phyloP scores from a whole-genome alignment of 1,140 invertebrate genomes.

The Drosophila albomicans region DNA sequence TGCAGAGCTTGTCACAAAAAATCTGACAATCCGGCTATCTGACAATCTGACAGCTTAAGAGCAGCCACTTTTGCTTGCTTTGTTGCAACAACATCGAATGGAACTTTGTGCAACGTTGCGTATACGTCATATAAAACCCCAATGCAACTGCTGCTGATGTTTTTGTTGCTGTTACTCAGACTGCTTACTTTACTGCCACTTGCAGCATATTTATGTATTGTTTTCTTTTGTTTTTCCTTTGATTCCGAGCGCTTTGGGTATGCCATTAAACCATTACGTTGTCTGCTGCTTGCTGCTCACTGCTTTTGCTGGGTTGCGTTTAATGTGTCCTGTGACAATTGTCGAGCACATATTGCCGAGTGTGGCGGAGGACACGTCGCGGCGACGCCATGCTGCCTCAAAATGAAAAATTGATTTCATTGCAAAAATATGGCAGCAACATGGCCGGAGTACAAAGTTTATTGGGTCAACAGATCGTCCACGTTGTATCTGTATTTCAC shows the following conservation, averaged over 20 bases:
- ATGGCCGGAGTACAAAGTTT: constrained; percentile 55
- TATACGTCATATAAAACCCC: constrained; percentile 73
- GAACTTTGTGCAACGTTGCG: constrained; percentile 66
- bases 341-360: constrained; percentile 56
- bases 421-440: constrained; percentile 62
- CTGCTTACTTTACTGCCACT: constrained; percentile 58
- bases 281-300: constrained; percentile 44
- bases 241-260: constrained; percentile 27
- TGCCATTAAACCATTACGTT: constrained; percentile 66
- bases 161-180: constrained; percentile 46
- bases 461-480: constrained; percentile 61
- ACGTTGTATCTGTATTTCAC: constrained; percentile 17
- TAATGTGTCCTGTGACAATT: constrained; percentile 66
- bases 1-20: constrained; percentile 1
- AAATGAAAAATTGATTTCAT: constrained; percentile 80
- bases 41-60: constrained; percentile 25
- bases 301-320: constrained; percentile 39
- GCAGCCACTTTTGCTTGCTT: constrained; percentile 42
- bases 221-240: constrained; percentile 26
- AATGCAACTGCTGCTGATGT: constrained; percentile 42
- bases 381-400: constrained; percentile 62
- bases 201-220: constrained; percentile 68
- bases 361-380: constrained; percentile 28
- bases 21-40: constrained; percentile 53
- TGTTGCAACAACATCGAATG: constrained; percentile 26